A percentile compares a stretch with the other conserved stretches of the same genome.
These are phyloP conservation scores for Ciconia stormi DNA, from an alignment of 2,113 vertebrate genomes.

Conservation along the genomic window DNA sequence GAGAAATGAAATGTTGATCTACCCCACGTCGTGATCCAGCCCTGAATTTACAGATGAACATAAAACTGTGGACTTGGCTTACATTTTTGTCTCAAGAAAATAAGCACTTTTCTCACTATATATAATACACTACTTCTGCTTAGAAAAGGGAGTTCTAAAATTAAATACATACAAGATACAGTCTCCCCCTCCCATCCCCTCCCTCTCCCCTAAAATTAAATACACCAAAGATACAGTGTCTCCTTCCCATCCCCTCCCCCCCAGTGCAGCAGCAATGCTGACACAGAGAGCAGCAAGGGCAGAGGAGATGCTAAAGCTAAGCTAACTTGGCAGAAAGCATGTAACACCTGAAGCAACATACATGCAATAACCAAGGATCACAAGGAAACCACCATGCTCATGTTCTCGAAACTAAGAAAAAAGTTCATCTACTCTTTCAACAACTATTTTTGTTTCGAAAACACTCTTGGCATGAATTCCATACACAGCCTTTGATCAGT, in stretches of 20 bases:
- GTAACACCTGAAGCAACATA: background rate
- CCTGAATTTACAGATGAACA: background rate
- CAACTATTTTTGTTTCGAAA: background rate
- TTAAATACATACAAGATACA: background rate
- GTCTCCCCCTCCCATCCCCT: too few species aligned
- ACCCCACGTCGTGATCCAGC: background rate
- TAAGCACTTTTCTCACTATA: background rate
- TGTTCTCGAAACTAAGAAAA: background rate
- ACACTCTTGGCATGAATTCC: background rate
- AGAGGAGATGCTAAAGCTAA: background rate
- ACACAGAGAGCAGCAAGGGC: background rate
- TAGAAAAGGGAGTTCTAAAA: background rate
- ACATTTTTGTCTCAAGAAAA: background rate
- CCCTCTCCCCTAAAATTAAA: background rate
- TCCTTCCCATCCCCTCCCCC: background rate
- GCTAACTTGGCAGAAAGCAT: background rate
- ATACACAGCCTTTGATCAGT: background rate
- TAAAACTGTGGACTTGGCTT: background rate
- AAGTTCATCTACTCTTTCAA: background rate
- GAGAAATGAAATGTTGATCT: background rate
- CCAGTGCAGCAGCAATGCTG: background rate
- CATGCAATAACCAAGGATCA: background rate
- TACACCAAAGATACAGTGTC: background rate
- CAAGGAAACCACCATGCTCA: background rate
- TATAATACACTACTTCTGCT: background rate